Base-by-base conservation (phyloP, 2,888 invertebrate species). In the Drosophila cracens region DNA sequence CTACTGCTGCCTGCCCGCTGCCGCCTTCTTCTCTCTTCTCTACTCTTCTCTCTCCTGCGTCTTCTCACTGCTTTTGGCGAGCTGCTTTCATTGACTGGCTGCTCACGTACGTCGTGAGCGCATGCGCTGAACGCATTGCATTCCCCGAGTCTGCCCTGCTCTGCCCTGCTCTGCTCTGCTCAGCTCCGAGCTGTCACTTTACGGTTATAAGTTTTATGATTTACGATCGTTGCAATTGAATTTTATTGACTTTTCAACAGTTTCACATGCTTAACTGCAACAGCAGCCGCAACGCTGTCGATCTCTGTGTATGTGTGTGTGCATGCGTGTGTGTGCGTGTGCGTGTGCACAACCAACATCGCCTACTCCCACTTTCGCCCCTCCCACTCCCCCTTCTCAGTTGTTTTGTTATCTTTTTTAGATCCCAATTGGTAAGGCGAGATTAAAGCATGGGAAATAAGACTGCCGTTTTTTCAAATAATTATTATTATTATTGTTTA, bases 201-300 rank as follows among this genome's bases (percentile, higher is more conserved):
- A 87, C 90, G 89, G 87, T 89, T 89, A 90, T 89, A 87, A 91
- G 89, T 89, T 91, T 91, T 92, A 92, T 92, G 92, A 92, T 92
- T 92, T 92, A 92, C 91, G 91, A 85, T 87, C 86, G 79, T 68
- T 71, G 81, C 82, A 83, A 82, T 82, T 88, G 83, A 79, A 87
- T 91, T 92, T 92, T 91, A 91, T 92, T 92, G 89, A 91, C 88
- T 89, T 82, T 82, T 90, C 83, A 89, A 85, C 88, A 85, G 81
- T 85, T 88, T 87, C 80, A 81, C 80, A 78, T 79, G 75, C 74
- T 56, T 57, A 57, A 51, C 67, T 67, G 56, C 38, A 56, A 38
- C 54, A n/a, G 36, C 38, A 56, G 54, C 60, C 54, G 46, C 46
- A 46, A 25, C 46, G 46, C 25, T 25, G 38, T 57, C 57, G 18